Evolutionary conservation across 2,797 vertebrate species (phyloP).

Genomic region (Dendrocincla fuliginosa): DNA sequence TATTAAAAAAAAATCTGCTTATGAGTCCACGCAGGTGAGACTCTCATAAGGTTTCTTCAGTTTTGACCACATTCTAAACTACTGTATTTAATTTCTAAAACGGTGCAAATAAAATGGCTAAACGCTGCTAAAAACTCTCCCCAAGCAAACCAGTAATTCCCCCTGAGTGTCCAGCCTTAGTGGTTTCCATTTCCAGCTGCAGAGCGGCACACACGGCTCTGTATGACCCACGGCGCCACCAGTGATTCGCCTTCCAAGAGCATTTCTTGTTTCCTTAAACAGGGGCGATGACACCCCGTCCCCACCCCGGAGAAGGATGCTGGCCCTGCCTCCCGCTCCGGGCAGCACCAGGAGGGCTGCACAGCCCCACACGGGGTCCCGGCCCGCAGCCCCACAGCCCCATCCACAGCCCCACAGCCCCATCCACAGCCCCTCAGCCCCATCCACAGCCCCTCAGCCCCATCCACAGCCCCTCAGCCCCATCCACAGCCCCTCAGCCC

Average conservation of each 20-base stretch:
- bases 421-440: too few species aligned
- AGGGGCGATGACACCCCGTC: too few species aligned
- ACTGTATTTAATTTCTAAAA: accelerated
- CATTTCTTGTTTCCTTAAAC: too few species aligned
- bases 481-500: too few species aligned
- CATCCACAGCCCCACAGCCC: too few species aligned
- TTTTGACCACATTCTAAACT: neutral
- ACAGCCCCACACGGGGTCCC: too few species aligned
- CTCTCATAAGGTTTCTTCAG: neutral
- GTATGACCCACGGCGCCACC: neutral
- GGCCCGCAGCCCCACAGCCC: too few species aligned
- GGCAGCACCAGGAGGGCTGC: too few species aligned
- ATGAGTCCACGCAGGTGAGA: neutral
- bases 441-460: too few species aligned
- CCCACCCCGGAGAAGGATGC: too few species aligned
- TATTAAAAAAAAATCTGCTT: neutral
- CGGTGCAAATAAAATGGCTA: accelerated
- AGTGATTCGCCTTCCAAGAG: neutral
- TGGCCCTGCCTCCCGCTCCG: too few species aligned
- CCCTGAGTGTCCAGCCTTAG: neutral
- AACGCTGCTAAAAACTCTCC: accelerated
- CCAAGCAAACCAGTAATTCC: neutral
- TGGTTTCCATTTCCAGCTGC: neutral
- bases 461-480: too few species aligned
- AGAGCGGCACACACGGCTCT: accelerated